phyloP scores from a whole-genome alignment of 1,140 invertebrate genomes.

The Anastrepha obliqua region DNA sequence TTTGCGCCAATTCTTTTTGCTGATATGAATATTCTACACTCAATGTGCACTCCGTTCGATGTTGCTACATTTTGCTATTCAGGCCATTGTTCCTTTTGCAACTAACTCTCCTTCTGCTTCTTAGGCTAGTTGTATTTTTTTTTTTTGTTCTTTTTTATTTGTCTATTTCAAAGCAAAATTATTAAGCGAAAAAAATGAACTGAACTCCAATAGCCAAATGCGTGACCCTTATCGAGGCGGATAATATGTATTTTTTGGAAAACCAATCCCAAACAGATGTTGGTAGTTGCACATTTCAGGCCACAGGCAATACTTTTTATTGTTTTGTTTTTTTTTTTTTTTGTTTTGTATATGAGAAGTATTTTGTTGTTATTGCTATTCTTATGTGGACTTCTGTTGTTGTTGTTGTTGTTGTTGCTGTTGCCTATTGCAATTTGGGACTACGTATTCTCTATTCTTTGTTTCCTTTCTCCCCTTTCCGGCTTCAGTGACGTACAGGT shows the following conservation, averaged over 20 bases:
- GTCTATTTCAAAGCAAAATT: not conserved
- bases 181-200: conserved; percentile 15
- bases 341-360: not conserved
- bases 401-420: not conserved
- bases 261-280: conserved; percentile 48
- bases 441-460: conserved; percentile 10
- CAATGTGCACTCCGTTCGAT: not conserved
- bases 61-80: not conserved
- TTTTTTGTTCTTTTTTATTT: not conserved
- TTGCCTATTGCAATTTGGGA: conserved; percentile 34
- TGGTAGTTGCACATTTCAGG: conserved; percentile 36
- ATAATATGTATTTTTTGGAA: not conserved
- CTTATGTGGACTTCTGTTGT: not conserved
- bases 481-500: not conserved
- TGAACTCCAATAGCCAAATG: conserved; percentile 49
- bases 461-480: not conserved
- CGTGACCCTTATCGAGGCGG: conserved; percentile 43
- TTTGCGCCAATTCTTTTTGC: conserved; percentile 26
- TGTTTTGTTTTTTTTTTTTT: not conserved
- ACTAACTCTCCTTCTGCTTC: not conserved
- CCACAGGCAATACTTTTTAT: not conserved
- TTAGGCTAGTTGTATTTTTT: not conserved
- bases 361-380: not conserved
- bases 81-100: conserved; percentile 16
- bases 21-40: conserved; percentile 51